phyloP scores from a whole-genome alignment of 2,797 vertebrate genomes.

The Philypnodon macrostomus region DNA sequence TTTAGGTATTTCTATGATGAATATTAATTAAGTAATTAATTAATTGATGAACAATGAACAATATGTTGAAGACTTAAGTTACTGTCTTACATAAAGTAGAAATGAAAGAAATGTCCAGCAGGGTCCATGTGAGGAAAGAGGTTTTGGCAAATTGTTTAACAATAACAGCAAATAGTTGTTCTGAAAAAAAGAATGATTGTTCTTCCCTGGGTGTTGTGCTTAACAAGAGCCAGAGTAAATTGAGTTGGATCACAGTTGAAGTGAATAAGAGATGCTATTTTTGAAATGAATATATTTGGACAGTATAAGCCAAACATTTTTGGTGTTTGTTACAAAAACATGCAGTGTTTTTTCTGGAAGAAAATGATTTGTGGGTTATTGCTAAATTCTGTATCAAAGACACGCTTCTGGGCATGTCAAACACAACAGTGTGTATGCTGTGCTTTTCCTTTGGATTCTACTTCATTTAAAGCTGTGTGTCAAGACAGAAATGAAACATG shows the following conservation, averaged over 20 bases:
- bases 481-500: too few relatives aligned
- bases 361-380: background rate
- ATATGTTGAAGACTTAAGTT: too few relatives aligned
- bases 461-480: too few relatives aligned
- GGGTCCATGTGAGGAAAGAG: too few relatives aligned
- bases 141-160: too few relatives aligned
- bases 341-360: constrained; percentile 1
- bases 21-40: too few relatives aligned
- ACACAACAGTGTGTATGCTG: background rate
- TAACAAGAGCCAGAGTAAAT: constrained; percentile 15
- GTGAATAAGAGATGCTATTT: constrained; percentile 24
- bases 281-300: constrained; percentile 26
- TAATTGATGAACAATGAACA: too few relatives aligned
- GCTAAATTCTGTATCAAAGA: background rate
- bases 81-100: too few relatives aligned
- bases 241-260: constrained; percentile 11
- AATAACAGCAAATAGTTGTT: constrained; percentile 40
- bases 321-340: constrained; percentile 20
- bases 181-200: constrained; percentile 27
- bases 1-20: too few relatives aligned
- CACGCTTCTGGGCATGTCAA: background rate
- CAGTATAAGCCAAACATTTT: constrained; percentile 34
- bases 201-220: constrained; percentile 33
- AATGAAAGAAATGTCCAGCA: too few relatives aligned
- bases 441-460: too few relatives aligned